Evolutionary conservation across 2,113 vertebrate species (phyloP).

Genomic region (Tenebrosternarchus preto): DNA sequence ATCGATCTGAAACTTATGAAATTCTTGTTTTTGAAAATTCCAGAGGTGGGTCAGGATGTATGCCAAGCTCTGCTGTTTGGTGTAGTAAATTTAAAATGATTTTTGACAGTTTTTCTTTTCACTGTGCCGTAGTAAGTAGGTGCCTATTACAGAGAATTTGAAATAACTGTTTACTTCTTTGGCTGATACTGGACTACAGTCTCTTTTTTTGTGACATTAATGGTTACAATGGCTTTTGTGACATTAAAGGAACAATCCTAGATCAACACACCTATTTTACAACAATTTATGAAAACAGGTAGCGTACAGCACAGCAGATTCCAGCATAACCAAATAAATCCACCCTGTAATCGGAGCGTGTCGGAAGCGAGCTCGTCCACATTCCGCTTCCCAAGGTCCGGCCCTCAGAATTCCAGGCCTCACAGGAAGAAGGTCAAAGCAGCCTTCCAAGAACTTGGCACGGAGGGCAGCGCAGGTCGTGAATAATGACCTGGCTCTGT

Average conservation of each 20-base stretch:
- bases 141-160: neutral
- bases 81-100: neutral
- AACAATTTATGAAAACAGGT: neutral
- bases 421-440: constrained; percentile 65
- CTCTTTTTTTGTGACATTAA: constrained; percentile 3
- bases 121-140: neutral
- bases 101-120: neutral
- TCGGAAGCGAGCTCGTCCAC: constrained; percentile 64
- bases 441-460: constrained; percentile 51
- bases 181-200: too few species aligned
- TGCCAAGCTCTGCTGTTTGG: neutral
- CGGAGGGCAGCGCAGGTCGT: constrained; percentile 18
- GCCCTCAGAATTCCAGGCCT: constrained; percentile 60
- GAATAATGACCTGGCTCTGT: constrained; percentile 40
- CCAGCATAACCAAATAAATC: constrained; percentile 19
- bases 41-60: neutral
- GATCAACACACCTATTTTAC: constrained; percentile 4
- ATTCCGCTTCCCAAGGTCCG: constrained; percentile 57
- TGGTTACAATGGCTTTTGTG: neutral
- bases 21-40: too few species aligned
- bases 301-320: constrained; percentile 5
- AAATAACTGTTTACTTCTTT: neutral
- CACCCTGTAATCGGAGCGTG: constrained; percentile 41
- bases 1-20: too few species aligned
- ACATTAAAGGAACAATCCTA: neutral